Conservation (phyloP, 2,113 vertebrate species). For the Talpa occidentalis region DNA sequence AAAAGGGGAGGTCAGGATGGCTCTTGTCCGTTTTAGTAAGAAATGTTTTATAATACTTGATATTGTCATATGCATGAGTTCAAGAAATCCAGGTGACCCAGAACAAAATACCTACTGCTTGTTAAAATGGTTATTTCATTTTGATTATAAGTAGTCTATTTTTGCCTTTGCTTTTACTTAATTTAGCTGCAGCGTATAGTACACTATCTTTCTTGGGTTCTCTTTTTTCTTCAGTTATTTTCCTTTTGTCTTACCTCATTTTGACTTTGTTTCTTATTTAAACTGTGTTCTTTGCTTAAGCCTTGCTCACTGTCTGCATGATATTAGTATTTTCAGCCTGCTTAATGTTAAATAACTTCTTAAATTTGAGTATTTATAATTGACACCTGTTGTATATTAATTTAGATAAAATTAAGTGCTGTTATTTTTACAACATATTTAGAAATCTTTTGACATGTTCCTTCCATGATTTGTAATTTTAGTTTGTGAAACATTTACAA, state of each 20-base stretch:
- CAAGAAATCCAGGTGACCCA: not conserved
- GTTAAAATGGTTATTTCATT: slow-evolving; percentile 44
- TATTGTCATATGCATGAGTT: slow-evolving; percentile 3
- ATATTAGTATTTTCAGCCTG: slow-evolving; percentile 41
- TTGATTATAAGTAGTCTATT: not conserved
- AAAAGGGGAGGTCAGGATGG: not conserved
- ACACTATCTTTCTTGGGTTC: not conserved
- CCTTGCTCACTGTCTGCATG: slow-evolving; percentile 68
- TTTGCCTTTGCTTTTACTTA: slow-evolving; percentile 49
- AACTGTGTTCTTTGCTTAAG: not conserved
- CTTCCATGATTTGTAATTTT: slow-evolving; percentile 8
- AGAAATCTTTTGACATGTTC: slow-evolving; percentile 29
- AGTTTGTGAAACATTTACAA: slow-evolving; percentile 48
- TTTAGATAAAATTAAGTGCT: slow-evolving; percentile 46
- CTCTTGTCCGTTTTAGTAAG: not conserved
- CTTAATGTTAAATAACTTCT: slow-evolving; percentile 59
- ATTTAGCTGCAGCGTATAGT: slow-evolving; percentile 41
- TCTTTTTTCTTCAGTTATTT: not conserved
- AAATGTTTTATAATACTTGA: slow-evolving; percentile 43
- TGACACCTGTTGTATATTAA: slow-evolving; percentile 46
- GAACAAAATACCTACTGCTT: not conserved
- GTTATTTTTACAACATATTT: slow-evolving; percentile 33
- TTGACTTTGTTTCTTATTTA: slow-evolving; percentile 42
- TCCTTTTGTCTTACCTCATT: slow-evolving; percentile 15
- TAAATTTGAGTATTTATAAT: slow-evolving; percentile 22